Base-by-base conservation (phyloP, 1,140 invertebrate genomes). In the Cryptotermes secundus region DNA sequence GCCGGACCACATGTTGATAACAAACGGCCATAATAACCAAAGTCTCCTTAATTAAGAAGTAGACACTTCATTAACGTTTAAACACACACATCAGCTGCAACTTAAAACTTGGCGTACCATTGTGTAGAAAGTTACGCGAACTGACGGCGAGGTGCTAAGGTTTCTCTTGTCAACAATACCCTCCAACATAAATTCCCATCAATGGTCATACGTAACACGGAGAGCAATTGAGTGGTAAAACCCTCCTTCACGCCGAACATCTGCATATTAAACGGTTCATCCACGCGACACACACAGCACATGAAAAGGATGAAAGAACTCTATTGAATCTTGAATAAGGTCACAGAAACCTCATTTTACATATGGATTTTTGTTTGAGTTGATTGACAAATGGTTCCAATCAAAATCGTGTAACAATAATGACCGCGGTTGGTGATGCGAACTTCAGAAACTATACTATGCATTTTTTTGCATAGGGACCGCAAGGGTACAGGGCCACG, bases 301-400 rank as follows among this genome's bases (percentile, higher is more conserved):
- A 45, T 81, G 42, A 45, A 36, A 81, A 81, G 80, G 34, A 80
- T 80, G 34, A 36, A 34, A 80, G 35, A 24, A 81, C 35, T 36
- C 35, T n/a, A 10, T 81, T 26, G 26, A 35, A 35, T 81, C 42
- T 81, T 81, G 42, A 81, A 81, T 38, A 35, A 45, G 80, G 80
- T 45, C 34, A 81, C 26, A 38, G 80, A 81, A 36, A 81, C 80
- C 35, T 81, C 35, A 24, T 38, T 38, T 26, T 81, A 36, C 42
- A 45, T 45, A 36, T 81, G 80, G 35, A 81, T 81, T 38, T 35
- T n/a, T 81, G 80, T 81, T 81, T 35, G 80, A 81, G 24, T 81
- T 81, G 80, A 81, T 81, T 81, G 80, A 81, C 80, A 81, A 81
- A 81, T 81, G 80, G 80, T 45, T 34, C 80, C 35, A 81, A 38